phyloP scores from a whole-genome alignment of 2,888 invertebrate species.

The Noctua pronuba region DNA sequence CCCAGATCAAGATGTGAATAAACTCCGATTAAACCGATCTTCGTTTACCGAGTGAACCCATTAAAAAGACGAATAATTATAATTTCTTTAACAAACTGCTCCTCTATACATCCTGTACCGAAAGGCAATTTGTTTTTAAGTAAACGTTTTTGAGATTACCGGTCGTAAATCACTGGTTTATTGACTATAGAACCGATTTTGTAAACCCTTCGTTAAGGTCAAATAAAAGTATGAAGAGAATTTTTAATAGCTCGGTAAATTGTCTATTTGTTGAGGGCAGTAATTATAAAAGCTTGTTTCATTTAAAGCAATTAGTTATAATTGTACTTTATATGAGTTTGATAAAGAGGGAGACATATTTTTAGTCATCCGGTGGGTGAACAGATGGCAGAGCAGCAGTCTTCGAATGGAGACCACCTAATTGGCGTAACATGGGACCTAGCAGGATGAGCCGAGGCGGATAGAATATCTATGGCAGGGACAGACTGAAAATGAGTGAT shows the following conservation, averaged over 20 bases:
- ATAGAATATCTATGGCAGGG: background rate
- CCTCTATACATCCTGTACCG: constrained; percentile 54
- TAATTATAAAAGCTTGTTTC: constrained; percentile 37
- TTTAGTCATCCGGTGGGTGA: background rate
- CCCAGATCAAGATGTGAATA: constrained; percentile 23
- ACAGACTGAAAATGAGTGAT: background rate
- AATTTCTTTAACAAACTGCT: constrained; percentile 48
- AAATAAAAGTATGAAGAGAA: constrained; percentile 48
- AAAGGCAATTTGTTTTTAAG: constrained; percentile 69
- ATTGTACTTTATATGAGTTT: background rate
- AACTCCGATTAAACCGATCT: constrained; percentile 37
- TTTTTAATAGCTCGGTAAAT: constrained; percentile 63
- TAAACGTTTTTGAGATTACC: constrained; percentile 66
- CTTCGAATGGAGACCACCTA: background rate
- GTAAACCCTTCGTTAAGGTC: constrained; percentile 68
- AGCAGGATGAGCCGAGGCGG: background rate
- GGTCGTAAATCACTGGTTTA: constrained; percentile 77
- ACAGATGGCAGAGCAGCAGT: background rate
- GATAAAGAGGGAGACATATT: background rate
- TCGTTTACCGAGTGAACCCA: constrained; percentile 31
- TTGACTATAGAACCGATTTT: constrained; percentile 70
- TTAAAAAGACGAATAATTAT: constrained; percentile 53
- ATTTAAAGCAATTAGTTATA: constrained; percentile 7
- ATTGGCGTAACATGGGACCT: background rate
- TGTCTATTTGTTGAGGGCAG: constrained; percentile 52